Base-by-base conservation (phyloP, 2,888 invertebrate species). In the Corbicula japonica region DNA sequence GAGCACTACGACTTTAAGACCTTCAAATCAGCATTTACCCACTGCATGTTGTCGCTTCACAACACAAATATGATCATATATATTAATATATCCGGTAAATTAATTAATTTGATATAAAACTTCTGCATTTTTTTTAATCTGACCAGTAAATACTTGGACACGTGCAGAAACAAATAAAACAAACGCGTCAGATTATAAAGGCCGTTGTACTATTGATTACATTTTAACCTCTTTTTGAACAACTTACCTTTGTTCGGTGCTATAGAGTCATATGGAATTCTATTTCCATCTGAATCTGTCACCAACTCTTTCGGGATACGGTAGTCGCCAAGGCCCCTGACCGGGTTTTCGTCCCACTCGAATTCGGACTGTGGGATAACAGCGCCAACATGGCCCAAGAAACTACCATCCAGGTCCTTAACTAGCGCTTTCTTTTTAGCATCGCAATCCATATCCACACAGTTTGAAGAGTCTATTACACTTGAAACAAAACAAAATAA, bases 381-480 rank as follows among this genome's bases (percentile, higher is more conserved):
- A 10, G 86, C 71, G 0, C 90, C 89, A 0, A 60, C 34, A 0
- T 54, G 32, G 1, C 89, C 90, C 5, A 90, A 69, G 32, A 92
- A 80, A 0, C 88, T 75, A 0, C 92, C 92, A 76, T 93, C 93
- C 8, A 76, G 32, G 65, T 92, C 92, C n/a, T 75, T 83, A 0
- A 93, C 61, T 32, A 93, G 44, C 2, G 80, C 81, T 58, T 93
- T 92, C 85, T 92, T 92, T 56, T 86, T 30, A 0, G 83, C 93
- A 79, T 93, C 93, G 87, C 92, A 93, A 65, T 91, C 91, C 92
- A 93, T 93, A 81, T 93, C 92, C 0, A 92, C 91, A 84, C 93
- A 93, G 71, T 92, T 92, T 18, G 91, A 76, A 0, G 91, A 87
- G 80, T 92, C 92, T 34, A 92, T 86, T 60, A 82, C 86, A 0